Percentiles rank a stretch among this genome's conserved stretches.
These are phyloP conservation scores for Microctenopoma lineatum DNA, from an alignment of 2,797 vertebrate species.

Conservation along the genomic window DNA sequence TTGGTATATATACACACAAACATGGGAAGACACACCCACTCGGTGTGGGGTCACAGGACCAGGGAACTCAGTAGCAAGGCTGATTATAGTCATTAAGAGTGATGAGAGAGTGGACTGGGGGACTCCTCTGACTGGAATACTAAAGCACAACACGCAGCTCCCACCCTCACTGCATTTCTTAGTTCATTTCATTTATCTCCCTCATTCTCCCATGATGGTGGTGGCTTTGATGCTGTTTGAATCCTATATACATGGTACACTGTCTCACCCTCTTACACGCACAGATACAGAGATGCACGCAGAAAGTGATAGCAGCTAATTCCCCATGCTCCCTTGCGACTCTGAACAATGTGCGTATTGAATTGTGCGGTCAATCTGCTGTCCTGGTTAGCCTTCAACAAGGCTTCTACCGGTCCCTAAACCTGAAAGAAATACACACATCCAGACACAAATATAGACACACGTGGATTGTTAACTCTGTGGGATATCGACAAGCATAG, in stretches of 20 bases:
- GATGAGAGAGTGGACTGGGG: constrained; percentile 44
- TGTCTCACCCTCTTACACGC: neutral
- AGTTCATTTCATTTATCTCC: constrained; percentile 2
- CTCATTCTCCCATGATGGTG: neutral
- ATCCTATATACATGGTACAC: neutral
- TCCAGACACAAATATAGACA: neutral
- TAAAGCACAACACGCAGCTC: constrained; percentile 41
- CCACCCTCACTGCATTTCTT: constrained; percentile 16
- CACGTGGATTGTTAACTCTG: constrained; percentile 36
- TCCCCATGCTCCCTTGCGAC: constrained; percentile 54
- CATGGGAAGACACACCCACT: constrained; percentile 25
- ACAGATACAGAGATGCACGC: constrained; percentile 11
- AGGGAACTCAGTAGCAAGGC: constrained; percentile 31
- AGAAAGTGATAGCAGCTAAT: constrained; percentile 24
- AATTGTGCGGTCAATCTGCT: constrained; percentile 55
- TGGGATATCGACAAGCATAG: constrained; percentile 11
- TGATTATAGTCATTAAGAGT: constrained; percentile 66
- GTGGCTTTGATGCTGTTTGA: constrained; percentile 13
- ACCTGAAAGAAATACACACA: constrained; percentile 27
- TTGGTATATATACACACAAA: constrained; percentile 10
- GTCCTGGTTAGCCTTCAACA: constrained; percentile 48
- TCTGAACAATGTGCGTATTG: constrained; percentile 66
- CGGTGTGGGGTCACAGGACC: constrained; percentile 46
- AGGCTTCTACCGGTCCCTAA: constrained; percentile 33
- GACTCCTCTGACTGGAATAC: constrained; percentile 44